Percentiles rank a stretch among this genome's conserved stretches.
Conservation (phyloP, 2,113 vertebrate genomes). For the Austrofundulus limnaeus region DNA sequence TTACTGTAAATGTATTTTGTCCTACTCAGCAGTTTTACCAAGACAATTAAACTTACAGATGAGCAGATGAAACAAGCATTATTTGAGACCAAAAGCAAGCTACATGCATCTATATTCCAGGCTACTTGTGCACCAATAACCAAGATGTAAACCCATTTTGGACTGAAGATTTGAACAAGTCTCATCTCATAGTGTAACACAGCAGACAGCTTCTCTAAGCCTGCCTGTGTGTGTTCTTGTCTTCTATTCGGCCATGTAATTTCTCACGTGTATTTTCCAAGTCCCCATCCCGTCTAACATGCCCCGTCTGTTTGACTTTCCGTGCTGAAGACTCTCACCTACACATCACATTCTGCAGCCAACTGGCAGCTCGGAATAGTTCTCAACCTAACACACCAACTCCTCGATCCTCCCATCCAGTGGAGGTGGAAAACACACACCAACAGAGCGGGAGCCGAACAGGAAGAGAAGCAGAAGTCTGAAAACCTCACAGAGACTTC, state of each 20-base stretch:
- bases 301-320: neutral
- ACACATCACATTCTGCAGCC: constrained; percentile 52
- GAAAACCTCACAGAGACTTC: neutral
- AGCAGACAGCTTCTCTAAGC: neutral
- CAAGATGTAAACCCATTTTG: too few relatives aligned
- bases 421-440: constrained; percentile 12
- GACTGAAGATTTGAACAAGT: too few relatives aligned
- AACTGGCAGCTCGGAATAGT: constrained; percentile 15
- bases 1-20: too few relatives aligned
- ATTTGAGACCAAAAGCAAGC: too few relatives aligned
- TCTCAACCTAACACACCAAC: constrained; percentile 25
- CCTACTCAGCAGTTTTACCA: too few relatives aligned
- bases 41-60: too few relatives aligned
- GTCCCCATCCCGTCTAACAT: neutral
- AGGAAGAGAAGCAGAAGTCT: constrained; percentile 4
- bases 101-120: too few relatives aligned
- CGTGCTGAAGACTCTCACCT: constrained; percentile 29
- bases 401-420: neutral
- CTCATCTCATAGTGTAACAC: too few relatives aligned
- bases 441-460: neutral
- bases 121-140: too few relatives aligned
- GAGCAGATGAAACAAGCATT: too few relatives aligned
- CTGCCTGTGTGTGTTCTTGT: neutral
- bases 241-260: neutral
- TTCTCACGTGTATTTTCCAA: neutral